Percentiles rank a stretch among this genome's conserved stretches.
Conservation (phyloP, 64 coral and sea anemone species). For the Orbicella faveolata region DNA sequence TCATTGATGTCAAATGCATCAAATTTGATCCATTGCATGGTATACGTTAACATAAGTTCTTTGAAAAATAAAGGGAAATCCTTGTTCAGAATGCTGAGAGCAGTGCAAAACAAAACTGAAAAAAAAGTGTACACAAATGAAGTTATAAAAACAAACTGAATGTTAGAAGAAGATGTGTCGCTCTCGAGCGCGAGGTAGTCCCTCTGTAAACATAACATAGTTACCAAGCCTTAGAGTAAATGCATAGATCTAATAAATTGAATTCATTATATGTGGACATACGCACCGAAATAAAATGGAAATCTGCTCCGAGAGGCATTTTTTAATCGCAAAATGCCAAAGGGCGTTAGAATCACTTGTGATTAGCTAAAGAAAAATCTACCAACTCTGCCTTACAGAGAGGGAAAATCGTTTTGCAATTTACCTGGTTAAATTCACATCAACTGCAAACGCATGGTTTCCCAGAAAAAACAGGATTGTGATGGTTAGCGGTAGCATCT, state of each 20-base stretch:
- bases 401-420: neutral
- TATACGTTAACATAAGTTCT: neutral
- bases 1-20: neutral
- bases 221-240: neutral
- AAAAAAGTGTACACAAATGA: neutral
- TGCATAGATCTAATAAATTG: neutral
- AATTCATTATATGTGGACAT: neutral
- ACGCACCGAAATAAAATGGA: neutral
- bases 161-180: neutral
- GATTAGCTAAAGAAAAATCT: neutral
- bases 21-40: constrained; percentile 18
- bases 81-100: neutral
- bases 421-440: neutral
- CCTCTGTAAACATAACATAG: neutral
- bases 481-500: neutral
- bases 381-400: neutral
- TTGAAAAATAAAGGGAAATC: neutral
- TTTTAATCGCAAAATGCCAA: neutral
- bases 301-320: neutral
- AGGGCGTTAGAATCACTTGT: neutral
- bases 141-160: neutral
- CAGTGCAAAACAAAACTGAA: neutral
- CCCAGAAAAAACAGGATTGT: neutral
- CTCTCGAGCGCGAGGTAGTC: neutral
- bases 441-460: neutral